Percentiles rank a stretch among this genome's conserved stretches.
Evolutionary conservation across 2,888 invertebrate species (phyloP).

Genomic region (Nephrotoma flavescens): DNA sequence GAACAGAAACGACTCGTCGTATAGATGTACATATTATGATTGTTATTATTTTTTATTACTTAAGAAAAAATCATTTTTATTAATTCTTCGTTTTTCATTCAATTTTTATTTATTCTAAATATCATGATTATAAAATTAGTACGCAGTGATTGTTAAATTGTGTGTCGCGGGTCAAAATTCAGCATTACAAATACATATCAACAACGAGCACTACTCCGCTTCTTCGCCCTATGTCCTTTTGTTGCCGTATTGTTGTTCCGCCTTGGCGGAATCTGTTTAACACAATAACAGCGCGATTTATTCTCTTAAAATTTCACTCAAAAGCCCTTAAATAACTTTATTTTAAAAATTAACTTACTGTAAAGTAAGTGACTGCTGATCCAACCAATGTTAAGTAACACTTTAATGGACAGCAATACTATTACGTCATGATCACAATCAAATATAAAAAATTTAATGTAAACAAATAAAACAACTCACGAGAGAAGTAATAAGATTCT

Average conservation of each 20-base stretch:
- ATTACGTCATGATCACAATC: background rate
- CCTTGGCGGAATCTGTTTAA: too few relatives aligned
- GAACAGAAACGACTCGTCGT: background rate
- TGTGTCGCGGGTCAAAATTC: too few relatives aligned
- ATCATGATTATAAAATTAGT: background rate
- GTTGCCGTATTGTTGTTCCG: too few relatives aligned
- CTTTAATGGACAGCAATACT: background rate
- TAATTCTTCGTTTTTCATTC: background rate
- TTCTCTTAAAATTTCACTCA: too few relatives aligned
- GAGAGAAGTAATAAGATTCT: background rate
- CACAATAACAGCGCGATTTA: too few relatives aligned
- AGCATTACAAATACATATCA: too few relatives aligned
- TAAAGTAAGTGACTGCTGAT: too few relatives aligned
- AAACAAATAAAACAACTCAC: background rate
- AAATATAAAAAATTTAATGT: background rate
- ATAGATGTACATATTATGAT: background rate
- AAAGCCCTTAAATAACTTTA: too few relatives aligned
- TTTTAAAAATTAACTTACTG: too few relatives aligned
- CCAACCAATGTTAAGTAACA: background rate
- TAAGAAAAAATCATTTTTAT: background rate
- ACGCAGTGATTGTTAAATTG: too few relatives aligned
- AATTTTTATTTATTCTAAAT: background rate
- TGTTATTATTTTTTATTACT: background rate
- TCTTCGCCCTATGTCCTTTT: too few relatives aligned
- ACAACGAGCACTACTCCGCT: too few relatives aligned